phyloP scores from a whole-genome alignment of 2,113 vertebrate species.

The Vicugna pacos region DNA sequence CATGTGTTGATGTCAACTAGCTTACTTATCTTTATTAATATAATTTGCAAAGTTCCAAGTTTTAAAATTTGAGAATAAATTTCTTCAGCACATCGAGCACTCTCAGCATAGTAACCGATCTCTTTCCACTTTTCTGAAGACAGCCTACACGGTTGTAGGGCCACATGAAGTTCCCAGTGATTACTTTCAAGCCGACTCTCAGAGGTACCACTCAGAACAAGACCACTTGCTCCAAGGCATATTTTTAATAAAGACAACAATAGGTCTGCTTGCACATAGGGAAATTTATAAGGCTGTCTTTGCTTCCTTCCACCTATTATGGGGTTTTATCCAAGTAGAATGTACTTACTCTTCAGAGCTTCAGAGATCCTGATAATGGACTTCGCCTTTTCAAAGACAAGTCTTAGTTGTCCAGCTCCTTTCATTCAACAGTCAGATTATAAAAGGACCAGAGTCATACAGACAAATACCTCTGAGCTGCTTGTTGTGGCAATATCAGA shows the following conservation, averaged over 20 bases:
- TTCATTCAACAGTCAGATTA: conserved; percentile 66
- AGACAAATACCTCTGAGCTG: conserved; percentile 65
- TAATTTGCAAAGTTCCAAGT: conserved; percentile 55
- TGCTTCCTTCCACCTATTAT: conserved; percentile 55
- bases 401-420: conserved; percentile 60
- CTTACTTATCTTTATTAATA: conserved; percentile 57
- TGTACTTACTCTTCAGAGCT: conserved; percentile 46
- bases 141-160: conserved; percentile 12
- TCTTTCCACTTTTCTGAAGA: conserved; percentile 51
- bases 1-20: conserved; percentile 63
- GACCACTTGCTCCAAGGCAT: conserved; percentile 47
- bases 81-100: not conserved
- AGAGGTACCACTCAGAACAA: conserved; percentile 39
- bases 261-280: conserved; percentile 41
- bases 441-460: conserved; percentile 62
- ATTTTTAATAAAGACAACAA: conserved; percentile 76
- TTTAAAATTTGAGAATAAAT: conserved; percentile 48
- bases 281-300: conserved; percentile 61
- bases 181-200: conserved; percentile 59
- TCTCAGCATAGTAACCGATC: not conserved
- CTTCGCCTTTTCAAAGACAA: conserved; percentile 67
- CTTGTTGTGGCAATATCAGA: conserved; percentile 68
- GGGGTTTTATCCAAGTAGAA: conserved; percentile 62
- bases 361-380: conserved; percentile 64
- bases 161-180: not conserved